phyloP scores from a whole-genome alignment of 2,888 invertebrate species.

The Acanthosepion esculentum region DNA sequence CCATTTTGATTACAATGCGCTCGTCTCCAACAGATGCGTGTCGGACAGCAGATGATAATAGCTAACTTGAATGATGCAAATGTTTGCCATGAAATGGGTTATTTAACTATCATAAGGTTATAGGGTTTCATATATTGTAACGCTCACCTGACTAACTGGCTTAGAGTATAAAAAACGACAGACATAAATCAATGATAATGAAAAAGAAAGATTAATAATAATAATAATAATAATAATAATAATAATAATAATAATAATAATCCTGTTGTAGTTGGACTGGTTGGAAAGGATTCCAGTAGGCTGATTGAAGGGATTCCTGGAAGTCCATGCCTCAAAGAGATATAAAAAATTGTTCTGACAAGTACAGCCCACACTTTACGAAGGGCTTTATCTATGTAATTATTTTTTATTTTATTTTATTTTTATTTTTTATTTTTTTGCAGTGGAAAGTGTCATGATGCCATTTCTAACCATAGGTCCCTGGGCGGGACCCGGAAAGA shows the following conservation, averaged over 20 bases:
- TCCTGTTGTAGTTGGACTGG: no score
- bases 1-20: background rate
- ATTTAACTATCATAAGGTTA: background rate
- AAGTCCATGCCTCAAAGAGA: no score
- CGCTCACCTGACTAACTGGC: background rate
- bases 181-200: slow-evolving; percentile 8
- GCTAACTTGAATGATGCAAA: background rate
- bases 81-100: slow-evolving; percentile 3
- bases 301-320: no score
- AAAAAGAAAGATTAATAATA: background rate
- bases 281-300: no score
- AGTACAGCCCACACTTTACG: no score
- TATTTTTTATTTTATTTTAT: no score
- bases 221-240: background rate
- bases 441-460: no score
- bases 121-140: slow-evolving; percentile 15
- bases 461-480: no score
- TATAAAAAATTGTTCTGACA: no score
- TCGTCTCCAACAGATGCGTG: background rate
- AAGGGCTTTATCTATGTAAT: no score
- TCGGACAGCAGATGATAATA: background rate
- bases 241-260: background rate
- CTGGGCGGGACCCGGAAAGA: no score
- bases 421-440: no score
- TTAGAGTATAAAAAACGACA: background rate